Conservation (phyloP, 2,113 vertebrate genomes). For the Dendropsophus ebraccatus region DNA sequence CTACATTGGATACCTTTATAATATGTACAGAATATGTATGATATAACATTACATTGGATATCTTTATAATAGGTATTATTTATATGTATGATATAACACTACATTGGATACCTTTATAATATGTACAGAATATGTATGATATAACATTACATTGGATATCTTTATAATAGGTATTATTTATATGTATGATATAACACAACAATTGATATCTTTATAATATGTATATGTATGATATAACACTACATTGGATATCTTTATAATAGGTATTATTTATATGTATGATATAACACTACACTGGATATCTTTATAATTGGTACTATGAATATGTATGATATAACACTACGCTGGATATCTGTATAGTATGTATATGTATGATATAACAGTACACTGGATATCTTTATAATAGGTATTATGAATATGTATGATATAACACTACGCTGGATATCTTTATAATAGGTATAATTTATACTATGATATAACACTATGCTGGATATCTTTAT, state of each 20-base stretch:
- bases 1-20: neutral
- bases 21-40: neutral
- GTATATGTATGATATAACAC: neutral
- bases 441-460: neutral
- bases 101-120: neutral
- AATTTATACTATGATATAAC: neutral
- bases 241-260: neutral
- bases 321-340: neutral
- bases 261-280: neutral
- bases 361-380: neutral
- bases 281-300: neutral
- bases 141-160: neutral
- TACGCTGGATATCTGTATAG: neutral
- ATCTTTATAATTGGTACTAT: neutral
- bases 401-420: neutral
- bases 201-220: neutral
- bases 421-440: neutral
- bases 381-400: neutral
- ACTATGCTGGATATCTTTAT: neutral
- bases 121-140: neutral
- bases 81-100: neutral
- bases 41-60: neutral
- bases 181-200: neutral
- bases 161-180: neutral
- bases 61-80: neutral